phyloP scores from a whole-genome alignment of 2,113 vertebrate species.

The Hemicordylus capensis region DNA sequence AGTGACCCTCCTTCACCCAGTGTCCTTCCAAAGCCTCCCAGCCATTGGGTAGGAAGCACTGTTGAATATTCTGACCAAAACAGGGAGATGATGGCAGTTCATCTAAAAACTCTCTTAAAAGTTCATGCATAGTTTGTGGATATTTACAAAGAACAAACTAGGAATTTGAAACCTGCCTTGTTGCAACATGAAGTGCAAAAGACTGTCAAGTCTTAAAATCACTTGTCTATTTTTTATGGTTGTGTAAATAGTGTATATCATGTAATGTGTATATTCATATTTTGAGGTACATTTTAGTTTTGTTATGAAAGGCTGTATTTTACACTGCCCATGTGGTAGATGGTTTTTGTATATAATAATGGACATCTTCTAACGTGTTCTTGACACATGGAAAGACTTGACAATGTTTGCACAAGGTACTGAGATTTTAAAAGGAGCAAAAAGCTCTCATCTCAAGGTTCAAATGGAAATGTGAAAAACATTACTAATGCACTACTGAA shows the following conservation, averaged over 20 bases:
- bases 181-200: constrained; percentile 78
- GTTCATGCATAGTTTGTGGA: constrained; percentile 78
- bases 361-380: constrained; percentile 73
- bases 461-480: constrained; percentile 78
- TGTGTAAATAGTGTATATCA: constrained; percentile 92
- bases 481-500: constrained; percentile 77
- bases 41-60: constrained; percentile 90
- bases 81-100: constrained; percentile 88
- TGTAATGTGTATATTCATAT: constrained; percentile 94
- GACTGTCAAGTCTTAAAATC: constrained; percentile 72
- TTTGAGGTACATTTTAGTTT: constrained; percentile 95
- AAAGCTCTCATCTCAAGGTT: constrained; percentile 68
- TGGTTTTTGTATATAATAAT: constrained; percentile 80
- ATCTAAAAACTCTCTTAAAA: constrained; percentile 92
- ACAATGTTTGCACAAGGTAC: constrained; percentile 85
- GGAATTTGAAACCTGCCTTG: constrained; percentile 72
- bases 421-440: constrained; percentile 70
- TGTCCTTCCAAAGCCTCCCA: constrained; percentile 93
- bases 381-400: constrained; percentile 77
- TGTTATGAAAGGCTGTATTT: constrained; percentile 93
- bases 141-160: constrained; percentile 60
- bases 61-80: constrained; percentile 77
- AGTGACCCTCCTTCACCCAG: constrained; percentile 95
- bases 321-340: constrained; percentile 79
- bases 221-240: constrained; percentile 84